Evolutionary conservation across 1,140 invertebrate species (phyloP), one percentile per base, ranked within the genome.

Genomic region (Acyrthosiphon pisum): DNA sequence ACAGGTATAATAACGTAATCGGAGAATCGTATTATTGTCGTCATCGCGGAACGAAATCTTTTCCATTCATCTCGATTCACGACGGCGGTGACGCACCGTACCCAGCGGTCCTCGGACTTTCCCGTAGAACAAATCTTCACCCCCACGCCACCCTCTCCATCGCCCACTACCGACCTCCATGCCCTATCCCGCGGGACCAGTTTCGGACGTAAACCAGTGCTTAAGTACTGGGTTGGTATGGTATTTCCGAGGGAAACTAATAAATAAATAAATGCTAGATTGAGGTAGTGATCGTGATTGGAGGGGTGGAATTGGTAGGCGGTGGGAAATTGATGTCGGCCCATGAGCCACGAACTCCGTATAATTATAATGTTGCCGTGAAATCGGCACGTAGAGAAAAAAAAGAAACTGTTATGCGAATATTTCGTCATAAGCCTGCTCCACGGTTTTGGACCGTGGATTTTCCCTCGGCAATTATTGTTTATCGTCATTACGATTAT

Each of bases 301-400:
- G 60, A n/a, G 30, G 14, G 3, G 4, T n/a, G 60, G 14, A n/a
- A n/a, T n/a, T n/a, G 18, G 60, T n/a, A n/a, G 60, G 60, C 60
- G 60, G 60, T 68, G 60, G 60, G 60, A 68, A 68, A n/a, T 18
- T 68, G n/a, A 68, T n/a, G 30, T 68, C 60, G 30, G 60, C n/a
- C 11, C 60, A 68, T 68, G 60, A n/a, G 60, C 60, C 14, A 68
- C 30, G 60, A 3, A 30, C 60, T 68, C 60, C 60, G 14, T 68
- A 68, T 68, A 68, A 68, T 68, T 68, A 68, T 68, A n/a, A n/a
- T 68, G n/a, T 90, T 56, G 56, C 88, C 50, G 88, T 37, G 88
- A 90, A 90, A 90, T 90, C 53, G 88, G 88, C n/a, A 44, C 20
- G 35, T 84, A 89, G 53, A 89, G 18, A 53, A 90, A 22, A 26